These are phyloP conservation scores for Arrhamphus sclerolepis DNA, from an alignment of 2,797 vertebrate genomes.

Conservation along the genomic window DNA sequence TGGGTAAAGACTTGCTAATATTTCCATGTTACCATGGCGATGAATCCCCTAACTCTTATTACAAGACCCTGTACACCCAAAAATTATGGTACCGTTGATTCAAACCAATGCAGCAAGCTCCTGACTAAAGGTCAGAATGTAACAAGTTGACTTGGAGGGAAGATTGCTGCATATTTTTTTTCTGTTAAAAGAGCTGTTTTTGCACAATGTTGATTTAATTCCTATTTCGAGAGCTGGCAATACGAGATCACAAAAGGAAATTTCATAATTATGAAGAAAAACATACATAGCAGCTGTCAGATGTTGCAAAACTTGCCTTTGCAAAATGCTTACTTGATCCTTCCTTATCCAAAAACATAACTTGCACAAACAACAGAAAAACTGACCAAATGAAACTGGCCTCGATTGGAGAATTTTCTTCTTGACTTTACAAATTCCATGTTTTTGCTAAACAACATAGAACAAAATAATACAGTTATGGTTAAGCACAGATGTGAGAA, in stretches of 20 bases:
- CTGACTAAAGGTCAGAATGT: not conserved
- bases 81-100: too few relatives aligned
- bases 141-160: not conserved
- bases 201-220: conserved; percentile 9
- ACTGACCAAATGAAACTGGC: not conserved
- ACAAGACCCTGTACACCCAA: too few relatives aligned
- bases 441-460: conserved; percentile 10
- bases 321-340: conserved; percentile 16
- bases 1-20: too few relatives aligned
- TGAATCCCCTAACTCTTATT: too few relatives aligned
- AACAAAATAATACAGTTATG: conserved; percentile 16
- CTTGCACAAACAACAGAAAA: conserved; percentile 8
- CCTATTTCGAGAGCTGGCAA: conserved; percentile 42
- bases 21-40: too few relatives aligned
- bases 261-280: conserved; percentile 20
- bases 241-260: conserved; percentile 22
- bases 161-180: not conserved
- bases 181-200: conserved; percentile 18
- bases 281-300: conserved; percentile 25
- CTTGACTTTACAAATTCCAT: not conserved
- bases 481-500: conserved; percentile 20
- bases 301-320: conserved; percentile 29
- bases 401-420: not conserved
- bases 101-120: not conserved
- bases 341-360: conserved; percentile 19